Base-by-base conservation (phyloP, 2,888 invertebrate genomes). In the Formica aserva region DNA sequence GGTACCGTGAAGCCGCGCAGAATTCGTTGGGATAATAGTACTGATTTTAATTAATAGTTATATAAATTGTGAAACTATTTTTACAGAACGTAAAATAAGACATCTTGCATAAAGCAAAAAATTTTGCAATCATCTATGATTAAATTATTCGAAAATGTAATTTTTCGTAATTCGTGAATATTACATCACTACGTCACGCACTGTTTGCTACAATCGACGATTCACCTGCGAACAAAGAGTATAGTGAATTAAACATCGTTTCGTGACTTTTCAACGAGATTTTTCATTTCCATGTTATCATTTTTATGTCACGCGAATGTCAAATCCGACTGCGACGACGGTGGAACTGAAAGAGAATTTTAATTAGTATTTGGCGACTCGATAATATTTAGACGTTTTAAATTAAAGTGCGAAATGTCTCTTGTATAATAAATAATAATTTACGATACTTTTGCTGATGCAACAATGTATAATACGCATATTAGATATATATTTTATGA, bases 111-210 rank as follows among this genome's bases (percentile, higher is more conserved):
- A 3, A 3, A 22, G 48, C 22, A 22, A 57, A 18, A 38, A 26
- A 57, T 60, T 18, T 41, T 60, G 9, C 29, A 62, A 45, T 75
- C 22, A 62, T 29, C 62, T 26, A n/a, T 38, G 29, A 38, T 41
- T 62, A 62, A 45, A 32, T 66, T 22, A 13, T 9, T 52, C 18
- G 18, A 32, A 63, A n/a, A 22, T 32, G 32, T 65, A 48, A n/a
- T 26, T 15, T 63, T 41, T 18, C 48, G 8, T 13, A 22, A 35
- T 26, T 22, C 18, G 48, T 32, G n/a, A 13, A 26, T 52, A 8
- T 76, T 63, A 65, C n/a, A 35, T 76, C 48, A 52, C 8, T n/a
- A 65, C 22, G 15, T 66, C 26, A n/a, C 41, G 29, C 72, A 41
- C 29, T 32, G 22, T 62, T 63, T 13, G 22, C 13, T 38, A 26